These are phyloP conservation scores for Teleogryllus oceanicus DNA, from an alignment of 2,888 invertebrate species.

Conservation along the genomic window DNA sequence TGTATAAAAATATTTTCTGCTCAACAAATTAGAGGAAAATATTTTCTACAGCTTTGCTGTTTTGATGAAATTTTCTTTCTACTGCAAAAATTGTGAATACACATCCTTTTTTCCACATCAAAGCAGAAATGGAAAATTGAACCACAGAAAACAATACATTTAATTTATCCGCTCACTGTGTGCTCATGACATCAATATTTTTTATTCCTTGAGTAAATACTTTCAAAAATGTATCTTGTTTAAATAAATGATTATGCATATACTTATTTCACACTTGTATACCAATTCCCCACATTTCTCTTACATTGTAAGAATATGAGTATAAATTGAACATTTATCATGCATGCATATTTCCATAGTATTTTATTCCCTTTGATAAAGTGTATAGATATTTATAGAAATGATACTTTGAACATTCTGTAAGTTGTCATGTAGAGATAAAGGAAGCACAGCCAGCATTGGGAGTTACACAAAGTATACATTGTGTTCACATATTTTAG, in stretches of 20 bases:
- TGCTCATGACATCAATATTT: background rate
- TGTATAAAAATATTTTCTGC: too few species aligned
- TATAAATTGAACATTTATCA: conserved; percentile 11
- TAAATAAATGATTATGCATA: background rate
- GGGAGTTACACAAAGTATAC: background rate
- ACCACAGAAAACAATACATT: background rate
- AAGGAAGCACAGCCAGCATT: background rate
- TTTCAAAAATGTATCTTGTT: background rate
- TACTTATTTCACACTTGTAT: background rate
- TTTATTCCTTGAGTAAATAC: background rate
- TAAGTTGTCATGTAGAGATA: background rate
- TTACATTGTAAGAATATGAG: conserved; percentile 18
- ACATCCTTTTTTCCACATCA: background rate
- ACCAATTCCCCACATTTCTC: background rate
- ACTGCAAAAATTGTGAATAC: conserved; percentile 11
- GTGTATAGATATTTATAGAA: background rate
- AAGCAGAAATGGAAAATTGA: conserved; percentile 1
- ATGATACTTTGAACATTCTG: background rate
- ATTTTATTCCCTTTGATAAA: background rate
- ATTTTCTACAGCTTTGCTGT: too few species aligned
- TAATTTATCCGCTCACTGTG: background rate
- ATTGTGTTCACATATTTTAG: too few species aligned
- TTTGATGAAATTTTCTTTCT: background rate
- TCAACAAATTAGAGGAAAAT: too few species aligned
- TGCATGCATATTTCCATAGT: background rate